A percentile compares a stretch with the other conserved stretches of the same genome.
Evolutionary conservation across 2,888 invertebrate species (phyloP).

Genomic region (Drosophila anceps): DNA sequence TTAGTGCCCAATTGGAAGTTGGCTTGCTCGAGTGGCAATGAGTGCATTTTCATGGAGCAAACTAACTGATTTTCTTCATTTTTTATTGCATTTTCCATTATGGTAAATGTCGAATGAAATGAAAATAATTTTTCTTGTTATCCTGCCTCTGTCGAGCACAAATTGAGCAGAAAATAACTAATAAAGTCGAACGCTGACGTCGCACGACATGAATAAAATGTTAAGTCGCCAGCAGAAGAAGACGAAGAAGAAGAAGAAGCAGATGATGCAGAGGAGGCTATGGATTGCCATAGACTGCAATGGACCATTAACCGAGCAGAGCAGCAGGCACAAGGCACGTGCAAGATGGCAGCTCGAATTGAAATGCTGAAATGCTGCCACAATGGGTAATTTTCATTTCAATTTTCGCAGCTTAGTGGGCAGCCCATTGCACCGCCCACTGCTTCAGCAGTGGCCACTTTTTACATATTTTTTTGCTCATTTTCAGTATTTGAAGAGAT

Average conservation of each 20-base stretch:
- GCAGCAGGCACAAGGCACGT: slow-evolving; percentile 59
- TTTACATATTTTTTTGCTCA: slow-evolving; percentile 63
- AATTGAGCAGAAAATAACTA: slow-evolving; percentile 84
- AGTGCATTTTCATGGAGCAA: slow-evolving; percentile 46
- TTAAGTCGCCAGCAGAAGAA: slow-evolving; percentile 33
- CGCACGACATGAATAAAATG: slow-evolving; percentile 68
- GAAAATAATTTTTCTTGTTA: slow-evolving; percentile 83
- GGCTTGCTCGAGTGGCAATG: slow-evolving; percentile 52
- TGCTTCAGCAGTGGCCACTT: slow-evolving; percentile 5
- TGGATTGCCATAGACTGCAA: slow-evolving; percentile 26
- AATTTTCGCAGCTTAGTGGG: slow-evolving; percentile 72
- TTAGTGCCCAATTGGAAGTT: slow-evolving; percentile 31
- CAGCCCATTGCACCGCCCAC: slow-evolving; percentile 1
- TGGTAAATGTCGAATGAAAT: slow-evolving; percentile 78
- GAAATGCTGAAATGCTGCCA: slow-evolving; percentile 69
- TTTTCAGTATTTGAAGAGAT: slow-evolving; percentile 55
- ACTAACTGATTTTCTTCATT: slow-evolving; percentile 15
- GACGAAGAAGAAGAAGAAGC: slow-evolving; percentile 6
- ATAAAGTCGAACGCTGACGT: slow-evolving; percentile 79
- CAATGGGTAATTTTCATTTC: slow-evolving; percentile 82
- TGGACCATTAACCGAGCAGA: slow-evolving; percentile 50
- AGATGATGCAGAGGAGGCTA: background rate
- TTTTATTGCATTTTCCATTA: slow-evolving; percentile 51
- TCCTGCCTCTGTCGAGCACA: slow-evolving; percentile 78
- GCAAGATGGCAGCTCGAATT: slow-evolving; percentile 71